phyloP scores from a whole-genome alignment of 2,888 invertebrate species.

The Athripsodes cinereus region DNA sequence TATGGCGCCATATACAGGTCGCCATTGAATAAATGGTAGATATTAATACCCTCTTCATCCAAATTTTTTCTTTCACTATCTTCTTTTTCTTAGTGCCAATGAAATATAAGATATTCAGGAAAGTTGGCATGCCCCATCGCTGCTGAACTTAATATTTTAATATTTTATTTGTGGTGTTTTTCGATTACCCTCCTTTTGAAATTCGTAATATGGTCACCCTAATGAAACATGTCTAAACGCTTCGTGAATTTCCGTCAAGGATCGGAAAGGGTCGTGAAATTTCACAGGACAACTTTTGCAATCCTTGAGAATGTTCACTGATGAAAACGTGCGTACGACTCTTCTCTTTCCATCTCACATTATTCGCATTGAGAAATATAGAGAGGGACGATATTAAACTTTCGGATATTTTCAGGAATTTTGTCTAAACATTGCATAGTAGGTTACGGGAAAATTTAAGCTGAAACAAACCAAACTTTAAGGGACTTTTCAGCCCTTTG shows the following conservation, averaged over 20 bases:
- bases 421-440: not conserved
- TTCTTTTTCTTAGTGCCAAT: no score
- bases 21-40: no score
- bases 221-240: not conserved
- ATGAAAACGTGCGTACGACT: not conserved
- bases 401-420: not conserved
- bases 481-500: not conserved
- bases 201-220: not conserved
- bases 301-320: not conserved
- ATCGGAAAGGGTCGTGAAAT: conserved; percentile 8
- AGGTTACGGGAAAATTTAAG: not conserved
- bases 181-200: no score
- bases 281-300: conserved; percentile 9
- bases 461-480: not conserved
- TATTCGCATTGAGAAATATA: not conserved
- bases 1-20: no score
- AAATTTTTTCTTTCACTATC: no score
- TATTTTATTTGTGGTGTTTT: no score
- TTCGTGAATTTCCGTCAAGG: not conserved
- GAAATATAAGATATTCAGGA: no score
- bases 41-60: no score
- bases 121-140: no score
- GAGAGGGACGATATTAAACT: not conserved
- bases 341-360: not conserved
- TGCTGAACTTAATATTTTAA: no score